Conservation (phyloP, 2,797 vertebrate genomes). For the Melanotaenia boesemani region DNA sequence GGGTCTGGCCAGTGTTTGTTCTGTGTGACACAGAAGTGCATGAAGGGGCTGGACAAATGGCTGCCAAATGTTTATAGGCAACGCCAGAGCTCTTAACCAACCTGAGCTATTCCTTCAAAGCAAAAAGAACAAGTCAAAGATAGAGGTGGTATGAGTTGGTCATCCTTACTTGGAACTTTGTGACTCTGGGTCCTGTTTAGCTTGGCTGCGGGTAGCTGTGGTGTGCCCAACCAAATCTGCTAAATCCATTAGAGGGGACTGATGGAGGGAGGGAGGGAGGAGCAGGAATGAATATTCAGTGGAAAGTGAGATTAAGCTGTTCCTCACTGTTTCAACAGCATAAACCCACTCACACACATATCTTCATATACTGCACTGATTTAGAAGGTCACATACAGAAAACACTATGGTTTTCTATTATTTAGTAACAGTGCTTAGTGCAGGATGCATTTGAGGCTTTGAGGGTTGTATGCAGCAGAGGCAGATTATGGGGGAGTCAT, state of each 20-base stretch:
- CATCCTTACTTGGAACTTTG: conserved; percentile 55
- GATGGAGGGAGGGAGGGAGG: conserved; percentile 41
- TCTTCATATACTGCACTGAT: conserved; percentile 27
- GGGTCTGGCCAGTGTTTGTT: conserved; percentile 57
- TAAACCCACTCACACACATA: conserved; percentile 48
- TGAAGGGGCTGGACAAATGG: conserved; percentile 21
- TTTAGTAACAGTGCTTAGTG: conserved; percentile 62
- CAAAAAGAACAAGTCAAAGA: conserved; percentile 54
- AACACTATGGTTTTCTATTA: conserved; percentile 63
- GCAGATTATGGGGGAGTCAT: conserved; percentile 81
- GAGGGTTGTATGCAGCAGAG: conserved; percentile 69
- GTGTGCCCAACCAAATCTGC: conserved; percentile 76
- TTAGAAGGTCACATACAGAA: conserved; percentile 62
- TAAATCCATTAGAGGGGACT: conserved; percentile 76
- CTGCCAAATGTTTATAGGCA: conserved; percentile 35
- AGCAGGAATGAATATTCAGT: conserved; percentile 51
- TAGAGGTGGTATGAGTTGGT: conserved; percentile 43
- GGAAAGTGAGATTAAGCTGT: conserved; percentile 59
- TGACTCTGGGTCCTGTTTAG: conserved; percentile 79
- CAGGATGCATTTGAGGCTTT: conserved; percentile 78
- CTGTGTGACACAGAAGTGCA: conserved; percentile 59
- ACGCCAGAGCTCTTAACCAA: conserved; percentile 47
- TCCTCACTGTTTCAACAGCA: conserved; percentile 42
- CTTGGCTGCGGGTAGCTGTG: conserved; percentile 71
- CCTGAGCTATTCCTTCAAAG: conserved; percentile 66